Percentiles rank a stretch among this genome's conserved stretches.
Conservation (phyloP, 2,797 vertebrate species). For the Delichon dasypus region DNA sequence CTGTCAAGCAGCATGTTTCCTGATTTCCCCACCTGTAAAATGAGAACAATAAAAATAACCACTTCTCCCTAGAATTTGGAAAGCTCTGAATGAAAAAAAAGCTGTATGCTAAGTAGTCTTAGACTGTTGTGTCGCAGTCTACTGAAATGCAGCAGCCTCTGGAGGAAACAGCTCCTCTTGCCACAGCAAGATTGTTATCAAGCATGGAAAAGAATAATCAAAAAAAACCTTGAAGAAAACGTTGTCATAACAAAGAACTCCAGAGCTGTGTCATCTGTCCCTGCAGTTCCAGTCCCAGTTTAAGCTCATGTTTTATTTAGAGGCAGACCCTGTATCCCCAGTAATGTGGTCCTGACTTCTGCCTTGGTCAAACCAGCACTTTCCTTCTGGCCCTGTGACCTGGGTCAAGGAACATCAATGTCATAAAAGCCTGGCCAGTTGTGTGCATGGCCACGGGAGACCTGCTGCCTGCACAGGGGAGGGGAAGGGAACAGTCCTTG, state of each 20-base stretch:
- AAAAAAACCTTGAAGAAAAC: neutral
- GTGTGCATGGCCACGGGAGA: fast-evolving
- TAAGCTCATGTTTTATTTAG: neutral
- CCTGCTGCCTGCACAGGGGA: neutral
- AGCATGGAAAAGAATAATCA: neutral
- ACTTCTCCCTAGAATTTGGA: neutral
- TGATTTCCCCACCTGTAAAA: constrained; percentile 15
- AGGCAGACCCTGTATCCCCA: neutral
- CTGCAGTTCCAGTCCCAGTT: neutral
- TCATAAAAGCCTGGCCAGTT: neutral
- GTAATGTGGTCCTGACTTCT: neutral
- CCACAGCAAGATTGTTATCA: neutral
- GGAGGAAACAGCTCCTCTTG: neutral
- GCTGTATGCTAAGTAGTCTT: neutral
- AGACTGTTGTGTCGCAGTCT: neutral
- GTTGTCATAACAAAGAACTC: neutral
- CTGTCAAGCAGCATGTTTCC: neutral
- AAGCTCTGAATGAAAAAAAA: neutral
- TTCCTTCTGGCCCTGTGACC: neutral
- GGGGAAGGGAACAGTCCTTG: neutral
- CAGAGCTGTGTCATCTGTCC: neutral
- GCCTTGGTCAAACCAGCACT: neutral
- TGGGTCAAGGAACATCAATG: neutral
- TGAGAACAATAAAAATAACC: neutral
- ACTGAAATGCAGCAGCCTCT: neutral